phyloP scores from a whole-genome alignment of 2,888 invertebrate genomes.

The Sericinus montela region DNA sequence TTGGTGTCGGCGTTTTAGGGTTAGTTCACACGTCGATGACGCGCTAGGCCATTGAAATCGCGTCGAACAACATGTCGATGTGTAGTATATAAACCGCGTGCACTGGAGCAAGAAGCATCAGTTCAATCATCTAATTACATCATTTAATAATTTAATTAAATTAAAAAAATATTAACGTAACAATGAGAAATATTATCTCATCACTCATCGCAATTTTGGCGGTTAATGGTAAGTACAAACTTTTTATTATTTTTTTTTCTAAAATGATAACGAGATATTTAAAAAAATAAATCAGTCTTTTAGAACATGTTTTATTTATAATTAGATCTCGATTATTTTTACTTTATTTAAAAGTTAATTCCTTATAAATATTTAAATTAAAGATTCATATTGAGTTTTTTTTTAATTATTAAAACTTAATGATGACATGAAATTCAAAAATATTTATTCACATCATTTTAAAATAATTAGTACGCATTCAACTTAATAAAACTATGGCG shows the following conservation, averaged over 20 bases:
- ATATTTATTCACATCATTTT: too few species aligned
- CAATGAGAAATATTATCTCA: slow-evolving; percentile 44
- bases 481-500: too few species aligned
- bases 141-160: slow-evolving; percentile 13
- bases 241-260: neutral
- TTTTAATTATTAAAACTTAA: too few species aligned
- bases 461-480: too few species aligned
- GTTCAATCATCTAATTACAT: slow-evolving; percentile 31
- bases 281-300: too few species aligned
- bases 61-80: slow-evolving; percentile 49
- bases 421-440: too few species aligned
- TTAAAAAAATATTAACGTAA: slow-evolving; percentile 21
- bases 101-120: slow-evolving; percentile 57
- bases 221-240: slow-evolving; percentile 53
- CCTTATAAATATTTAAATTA: too few species aligned
- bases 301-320: too few species aligned
- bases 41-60: slow-evolving; percentile 66
- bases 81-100: slow-evolving; percentile 70
- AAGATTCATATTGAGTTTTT: too few species aligned
- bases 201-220: slow-evolving; percentile 57
- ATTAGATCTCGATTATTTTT: too few species aligned
- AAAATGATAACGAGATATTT: too few species aligned
- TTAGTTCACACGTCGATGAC: slow-evolving; percentile 64
- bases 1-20: slow-evolving; percentile 35
- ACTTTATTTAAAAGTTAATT: too few species aligned